phyloP scores from a whole-genome alignment of 2,113 vertebrate genomes.

The Ia io region DNA sequence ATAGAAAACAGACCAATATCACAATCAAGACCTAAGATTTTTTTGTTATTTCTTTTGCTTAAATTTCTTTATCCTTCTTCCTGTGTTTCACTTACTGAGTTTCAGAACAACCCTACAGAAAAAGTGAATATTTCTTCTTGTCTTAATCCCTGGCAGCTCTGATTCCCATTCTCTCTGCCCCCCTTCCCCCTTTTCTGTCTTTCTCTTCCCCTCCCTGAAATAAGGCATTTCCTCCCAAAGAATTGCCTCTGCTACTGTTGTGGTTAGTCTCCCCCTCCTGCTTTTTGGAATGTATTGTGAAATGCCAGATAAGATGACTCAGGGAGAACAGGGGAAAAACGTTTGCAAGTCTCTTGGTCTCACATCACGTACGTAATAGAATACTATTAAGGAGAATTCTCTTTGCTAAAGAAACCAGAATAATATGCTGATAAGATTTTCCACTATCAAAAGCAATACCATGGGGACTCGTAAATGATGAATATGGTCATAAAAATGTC shows the following conservation, averaged over 20 bases:
- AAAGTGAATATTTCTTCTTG: not conserved
- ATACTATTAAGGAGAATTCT: constrained; percentile 46
- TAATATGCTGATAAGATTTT: constrained; percentile 73
- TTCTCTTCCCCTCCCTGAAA: not conserved
- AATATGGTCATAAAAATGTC: constrained; percentile 26
- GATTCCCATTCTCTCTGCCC: not conserved
- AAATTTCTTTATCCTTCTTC: not conserved
- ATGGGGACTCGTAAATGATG: constrained; percentile 15
- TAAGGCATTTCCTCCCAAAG: constrained; percentile 35
- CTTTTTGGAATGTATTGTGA: constrained; percentile 51
- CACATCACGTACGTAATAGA: constrained; percentile 51
- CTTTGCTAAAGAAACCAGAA: constrained; percentile 59
- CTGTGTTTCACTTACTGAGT: not conserved
- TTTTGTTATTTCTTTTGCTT: not conserved
- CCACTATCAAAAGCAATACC: constrained; percentile 62
- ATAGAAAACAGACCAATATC: not conserved
- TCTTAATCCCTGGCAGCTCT: not conserved
- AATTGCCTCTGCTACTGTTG: constrained; percentile 65
- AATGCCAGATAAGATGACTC: constrained; percentile 71
- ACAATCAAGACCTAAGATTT: not conserved
- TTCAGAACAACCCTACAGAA: not conserved
- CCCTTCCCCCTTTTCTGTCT: not conserved
- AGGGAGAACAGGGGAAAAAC: constrained; percentile 30
- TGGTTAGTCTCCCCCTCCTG: not conserved
- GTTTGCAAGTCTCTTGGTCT: constrained; percentile 36